These are phyloP conservation scores for Norana najaformis DNA, from an alignment of 2,888 invertebrate species.

Conservation along the genomic window DNA sequence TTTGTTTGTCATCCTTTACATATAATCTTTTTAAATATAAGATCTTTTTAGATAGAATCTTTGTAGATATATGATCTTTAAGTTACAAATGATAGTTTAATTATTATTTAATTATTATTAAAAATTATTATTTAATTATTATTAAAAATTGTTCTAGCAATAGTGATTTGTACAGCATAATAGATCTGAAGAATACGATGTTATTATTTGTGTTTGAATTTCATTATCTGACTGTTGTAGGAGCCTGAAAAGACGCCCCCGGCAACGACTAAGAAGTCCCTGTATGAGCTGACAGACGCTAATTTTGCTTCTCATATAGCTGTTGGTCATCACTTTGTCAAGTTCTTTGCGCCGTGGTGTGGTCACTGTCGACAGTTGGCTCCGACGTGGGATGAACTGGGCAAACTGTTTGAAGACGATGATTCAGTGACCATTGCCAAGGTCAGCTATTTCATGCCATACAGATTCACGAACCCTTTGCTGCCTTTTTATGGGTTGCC, in stretches of 20 bases:
- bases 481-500: background rate
- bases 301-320: constrained; percentile 26
- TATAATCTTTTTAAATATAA: background rate
- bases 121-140: no score
- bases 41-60: background rate
- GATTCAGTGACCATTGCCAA: constrained; percentile 75
- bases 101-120: no score
- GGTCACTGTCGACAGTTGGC: constrained; percentile 81
- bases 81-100: background rate
- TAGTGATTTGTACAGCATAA: no score
- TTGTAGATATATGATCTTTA: background rate
- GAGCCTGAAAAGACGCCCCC: background rate
- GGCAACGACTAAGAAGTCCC: background rate
- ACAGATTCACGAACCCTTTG: background rate
- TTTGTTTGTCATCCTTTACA: no score
- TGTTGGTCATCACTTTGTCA: constrained; percentile 79
- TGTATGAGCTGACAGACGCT: constrained; percentile 27
- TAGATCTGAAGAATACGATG: background rate
- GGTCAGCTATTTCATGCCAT: constrained; percentile 48
- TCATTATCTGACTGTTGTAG: background rate
- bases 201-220: background rate
- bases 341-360: constrained; percentile 92
- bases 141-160: no score
- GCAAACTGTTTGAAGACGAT: constrained; percentile 72
- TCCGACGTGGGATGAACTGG: constrained; percentile 82